These are phyloP conservation scores for Cyanoramphus novaezelandiae DNA, from an alignment of 2,113 vertebrate genomes.

Conservation along the genomic window DNA sequence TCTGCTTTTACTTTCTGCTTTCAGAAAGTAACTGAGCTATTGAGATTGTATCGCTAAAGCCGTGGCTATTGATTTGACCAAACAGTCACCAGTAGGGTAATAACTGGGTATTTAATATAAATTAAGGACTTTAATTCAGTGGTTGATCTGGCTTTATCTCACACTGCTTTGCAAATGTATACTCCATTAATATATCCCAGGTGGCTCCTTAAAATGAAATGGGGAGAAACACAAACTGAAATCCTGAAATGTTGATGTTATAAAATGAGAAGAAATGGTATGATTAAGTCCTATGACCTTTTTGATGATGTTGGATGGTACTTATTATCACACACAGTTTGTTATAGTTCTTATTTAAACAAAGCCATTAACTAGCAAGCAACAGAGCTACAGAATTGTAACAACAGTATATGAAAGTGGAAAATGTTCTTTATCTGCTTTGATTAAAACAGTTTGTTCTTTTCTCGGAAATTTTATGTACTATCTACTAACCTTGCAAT, in stretches of 20 bases:
- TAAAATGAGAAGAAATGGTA: background rate
- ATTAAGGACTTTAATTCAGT: background rate
- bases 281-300: background rate
- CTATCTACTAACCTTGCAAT: background rate
- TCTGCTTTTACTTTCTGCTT: background rate
- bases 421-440: background rate
- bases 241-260: background rate
- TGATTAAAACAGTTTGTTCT: background rate
- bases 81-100: background rate
- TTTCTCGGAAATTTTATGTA: background rate
- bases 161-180: background rate
- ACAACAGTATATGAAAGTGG: background rate
- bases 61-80: background rate
- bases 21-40: background rate
- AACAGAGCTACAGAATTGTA: background rate
- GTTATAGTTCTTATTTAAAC: background rate
- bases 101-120: background rate
- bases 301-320: background rate
- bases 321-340: background rate
- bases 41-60: background rate
- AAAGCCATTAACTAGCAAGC: background rate
- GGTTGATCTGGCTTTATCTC: background rate
- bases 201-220: background rate
- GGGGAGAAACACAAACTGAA: background rate
- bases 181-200: background rate